Evolutionary conservation across 2,797 vertebrate species (phyloP), one percentile per base, ranked within the genome.

Genomic region (Hoplostethus atlanticus): DNA sequence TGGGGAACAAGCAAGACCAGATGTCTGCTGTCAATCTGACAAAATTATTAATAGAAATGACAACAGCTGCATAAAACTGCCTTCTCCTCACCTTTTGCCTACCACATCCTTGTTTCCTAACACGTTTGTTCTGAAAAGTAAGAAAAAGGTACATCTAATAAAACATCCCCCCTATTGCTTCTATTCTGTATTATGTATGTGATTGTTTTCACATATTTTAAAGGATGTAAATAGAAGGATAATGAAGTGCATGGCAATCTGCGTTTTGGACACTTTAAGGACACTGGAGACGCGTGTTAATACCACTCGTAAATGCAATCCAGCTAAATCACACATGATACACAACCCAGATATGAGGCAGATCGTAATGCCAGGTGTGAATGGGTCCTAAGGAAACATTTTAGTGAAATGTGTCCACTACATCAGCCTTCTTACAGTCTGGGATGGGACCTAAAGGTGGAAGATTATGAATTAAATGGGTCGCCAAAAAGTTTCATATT

Each of bases 251-350:
- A 25, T 0, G 36, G 21, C 50, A 46, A 52, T 68, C 58, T 16
- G 12, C 60, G 31, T 38, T 10, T 42, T n/a, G 44, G 16, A 34
- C 36, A 62, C 48, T 42, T 57, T 21, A 60, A 44, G 21, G 47
- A 63, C n/a, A 28, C 28, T 38, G 52, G 0, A 17, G 42, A 56
- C 4, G 16, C 5, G 16, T 16, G 46, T 47, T 47, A 47, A 47
- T 5, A 25, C n/a, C 30, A 38, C 8, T 67, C 68, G 55, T 70
- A 65, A 51, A 81, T 58, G 30, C 57, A 81, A 83, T 73, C 68
- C 31, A 61, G 67, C 47, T 10, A 12, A 42, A 42, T 42, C 40
- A 42, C 1, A 42, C 10, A 7, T 42, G 6, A 42, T 7, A 11
- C 40, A 42, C 40, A 42, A 42, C 3, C 40, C 8, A 10, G 9